These are phyloP conservation scores for Trichogramma pretiosum DNA, from an alignment of 1,140 invertebrate species.

Conservation along the genomic window DNA sequence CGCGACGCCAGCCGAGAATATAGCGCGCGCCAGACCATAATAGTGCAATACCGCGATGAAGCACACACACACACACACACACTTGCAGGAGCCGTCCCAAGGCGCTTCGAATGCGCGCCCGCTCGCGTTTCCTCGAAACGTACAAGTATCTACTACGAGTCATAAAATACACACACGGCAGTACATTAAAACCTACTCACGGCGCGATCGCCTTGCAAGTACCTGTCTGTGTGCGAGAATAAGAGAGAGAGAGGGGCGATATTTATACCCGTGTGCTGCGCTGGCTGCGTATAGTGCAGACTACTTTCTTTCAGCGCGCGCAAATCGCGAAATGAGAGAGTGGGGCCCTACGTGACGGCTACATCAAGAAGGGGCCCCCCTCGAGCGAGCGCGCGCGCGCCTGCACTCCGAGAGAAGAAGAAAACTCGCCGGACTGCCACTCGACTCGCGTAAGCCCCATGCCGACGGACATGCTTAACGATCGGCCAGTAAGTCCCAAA, in stretches of 20 bases:
- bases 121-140: too few relatives aligned
- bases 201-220: too few relatives aligned
- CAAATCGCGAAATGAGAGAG: not conserved
- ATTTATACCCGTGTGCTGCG: too few relatives aligned
- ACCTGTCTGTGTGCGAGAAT: too few relatives aligned
- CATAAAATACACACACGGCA: too few relatives aligned
- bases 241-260: too few relatives aligned
- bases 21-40: not conserved
- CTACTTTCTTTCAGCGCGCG: conserved; percentile 20
- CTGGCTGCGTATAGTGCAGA: not conserved
- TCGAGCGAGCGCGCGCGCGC: too few relatives aligned
- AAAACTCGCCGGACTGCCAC: conserved; percentile 5
- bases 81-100: not conserved
- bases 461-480: conserved; percentile 16
- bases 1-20: not conserved
- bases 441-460: not conserved
- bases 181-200: too few relatives aligned
- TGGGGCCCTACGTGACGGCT: conserved; percentile 3
- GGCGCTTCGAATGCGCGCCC: not conserved
- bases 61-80: not conserved
- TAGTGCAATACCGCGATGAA: not conserved
- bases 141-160: too few relatives aligned
- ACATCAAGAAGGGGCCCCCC: not conserved
- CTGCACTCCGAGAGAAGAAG: conserved; percentile 7
- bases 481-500: conserved; percentile 15